These are phyloP conservation scores for Trilocha varians DNA, from an alignment of 2,888 invertebrate species.

Conservation along the genomic window DNA sequence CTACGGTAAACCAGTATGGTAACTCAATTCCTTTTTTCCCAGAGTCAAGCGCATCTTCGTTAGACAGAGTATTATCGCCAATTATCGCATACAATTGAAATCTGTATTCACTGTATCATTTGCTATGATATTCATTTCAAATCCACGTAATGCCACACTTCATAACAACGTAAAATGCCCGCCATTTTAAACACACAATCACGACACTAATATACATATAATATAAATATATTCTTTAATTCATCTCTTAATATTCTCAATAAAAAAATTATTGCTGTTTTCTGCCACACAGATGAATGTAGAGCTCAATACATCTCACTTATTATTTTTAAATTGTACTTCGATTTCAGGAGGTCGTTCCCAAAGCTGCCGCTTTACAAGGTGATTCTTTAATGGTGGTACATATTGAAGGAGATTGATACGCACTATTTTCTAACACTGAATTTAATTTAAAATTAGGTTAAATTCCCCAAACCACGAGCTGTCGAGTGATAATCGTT, in stretches of 20 bases:
- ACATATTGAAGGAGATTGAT: too few relatives aligned
- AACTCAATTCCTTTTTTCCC: too few relatives aligned
- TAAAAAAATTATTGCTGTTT: slow-evolving; percentile 61
- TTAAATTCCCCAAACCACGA: too few relatives aligned
- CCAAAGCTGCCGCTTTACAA: neutral
- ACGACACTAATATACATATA: slow-evolving; percentile 5
- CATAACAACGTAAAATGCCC: slow-evolving; percentile 5
- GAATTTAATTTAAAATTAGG: too few relatives aligned
- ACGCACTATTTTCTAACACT: too few relatives aligned
- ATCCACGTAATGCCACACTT: slow-evolving; percentile 9
- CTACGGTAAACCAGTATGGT: too few relatives aligned
- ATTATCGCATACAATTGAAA: too few relatives aligned
- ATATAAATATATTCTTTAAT: slow-evolving; percentile 30
- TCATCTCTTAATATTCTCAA: slow-evolving; percentile 20
- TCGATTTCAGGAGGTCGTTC: slow-evolving; percentile 12
- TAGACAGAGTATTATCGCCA: too few relatives aligned
- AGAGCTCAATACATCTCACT: slow-evolving; percentile 63
- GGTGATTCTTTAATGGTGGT: too few relatives aligned
- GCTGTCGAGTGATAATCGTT: too few relatives aligned
- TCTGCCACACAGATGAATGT: slow-evolving; percentile 64
- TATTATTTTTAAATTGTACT: slow-evolving; percentile 45
- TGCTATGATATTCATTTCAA: neutral
- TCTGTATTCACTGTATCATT: too few relatives aligned
- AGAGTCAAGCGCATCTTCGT: too few relatives aligned
- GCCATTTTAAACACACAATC: slow-evolving; percentile 8